Conservation (phyloP, 2,113 vertebrate genomes). For the Brachirus orientalis region DNA sequence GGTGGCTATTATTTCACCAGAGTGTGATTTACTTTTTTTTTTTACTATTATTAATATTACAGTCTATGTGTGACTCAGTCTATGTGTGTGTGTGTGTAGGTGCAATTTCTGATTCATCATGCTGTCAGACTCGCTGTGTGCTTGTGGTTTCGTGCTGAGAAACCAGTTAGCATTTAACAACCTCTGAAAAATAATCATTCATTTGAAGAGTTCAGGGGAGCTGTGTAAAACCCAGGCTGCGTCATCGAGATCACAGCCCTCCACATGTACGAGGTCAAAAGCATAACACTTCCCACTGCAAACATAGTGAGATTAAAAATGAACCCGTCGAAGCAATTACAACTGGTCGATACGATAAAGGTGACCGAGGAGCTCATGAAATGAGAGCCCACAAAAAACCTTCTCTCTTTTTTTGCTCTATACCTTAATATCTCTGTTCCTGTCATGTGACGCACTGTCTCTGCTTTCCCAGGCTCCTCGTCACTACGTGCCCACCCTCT, state of each 20-base stretch:
- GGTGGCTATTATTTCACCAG: slow-evolving; percentile 14
- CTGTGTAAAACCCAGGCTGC: slow-evolving; percentile 78
- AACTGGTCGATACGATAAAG: slow-evolving; percentile 46
- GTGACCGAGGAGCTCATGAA: slow-evolving; percentile 27
- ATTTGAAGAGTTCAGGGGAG: slow-evolving; percentile 66
- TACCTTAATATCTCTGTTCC: too few species aligned
- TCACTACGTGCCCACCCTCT: slow-evolving; percentile 90
- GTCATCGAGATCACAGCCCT: slow-evolving; percentile 71
- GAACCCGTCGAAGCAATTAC: slow-evolving; percentile 56
- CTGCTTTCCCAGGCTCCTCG: slow-evolving; percentile 83
- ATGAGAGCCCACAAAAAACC: slow-evolving; percentile 17
- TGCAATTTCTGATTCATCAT: slow-evolving; percentile 4
- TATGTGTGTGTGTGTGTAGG: slow-evolving; percentile 10
- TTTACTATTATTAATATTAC: slow-evolving; percentile 41
- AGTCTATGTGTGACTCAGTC: slow-evolving; percentile 8
- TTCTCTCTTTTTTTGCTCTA: not conserved
- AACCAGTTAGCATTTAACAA: slow-evolving; percentile 60
- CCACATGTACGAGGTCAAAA: slow-evolving; percentile 68
- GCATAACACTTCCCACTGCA: slow-evolving; percentile 70
- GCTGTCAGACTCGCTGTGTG: slow-evolving; percentile 18
- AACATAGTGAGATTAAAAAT: slow-evolving; percentile 60
- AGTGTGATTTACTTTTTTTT: slow-evolving; percentile 38
- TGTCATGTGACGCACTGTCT: slow-evolving; percentile 21
- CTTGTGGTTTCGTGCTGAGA: slow-evolving; percentile 25
- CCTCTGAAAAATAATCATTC: slow-evolving; percentile 71